Base-by-base conservation (phyloP, 2,888 invertebrate genomes). In the Cephus sareptanus region DNA sequence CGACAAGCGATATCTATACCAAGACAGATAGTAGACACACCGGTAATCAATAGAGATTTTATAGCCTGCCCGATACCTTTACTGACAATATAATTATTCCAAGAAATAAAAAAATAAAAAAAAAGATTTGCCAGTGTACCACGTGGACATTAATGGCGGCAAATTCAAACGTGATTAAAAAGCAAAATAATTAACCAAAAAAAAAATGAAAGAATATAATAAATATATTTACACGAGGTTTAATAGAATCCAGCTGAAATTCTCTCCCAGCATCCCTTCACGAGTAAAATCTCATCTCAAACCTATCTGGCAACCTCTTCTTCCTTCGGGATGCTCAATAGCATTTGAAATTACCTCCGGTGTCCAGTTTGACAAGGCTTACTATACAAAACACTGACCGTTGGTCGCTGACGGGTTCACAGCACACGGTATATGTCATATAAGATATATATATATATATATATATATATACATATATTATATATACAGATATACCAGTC, bases 361-460 rank as follows among this genome's bases (percentile, higher is more conserved):
- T 56, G 78, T 78, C 78, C 78, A 78, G 78, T 78, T 78, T 78
- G 78, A 78, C 78, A 68, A 71, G 78, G 75, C 73, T 35, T 15
- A 56, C 68, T 40, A 76, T 73, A 83, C 81, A 79, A 82, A 82
- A 81, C 81, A 79, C 79, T 80, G 82, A 82, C 82, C 81, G 81
- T 81, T 81, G 80, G 78, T 56, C 77, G 78, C 71, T 71, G 69
- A 40, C 69, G 74, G 74, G 71, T 75, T 30, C 34, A 75, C 56
- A 30, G 11, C 73, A 73, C 11, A 37, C 15, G 34, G 69, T 68
- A 56, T 56, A 56, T 56, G 56, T 56, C 56, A 56, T 56, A 23
- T 9, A 23, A 23, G 4, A 40, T 9, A 56, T 56, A 56, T 40
- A 40, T 40, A 40, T 40, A 15, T 40, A 37, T 37, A 37, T 37